Conservation (phyloP, 2,113 vertebrate species). For the Pholis gunnellus region DNA sequence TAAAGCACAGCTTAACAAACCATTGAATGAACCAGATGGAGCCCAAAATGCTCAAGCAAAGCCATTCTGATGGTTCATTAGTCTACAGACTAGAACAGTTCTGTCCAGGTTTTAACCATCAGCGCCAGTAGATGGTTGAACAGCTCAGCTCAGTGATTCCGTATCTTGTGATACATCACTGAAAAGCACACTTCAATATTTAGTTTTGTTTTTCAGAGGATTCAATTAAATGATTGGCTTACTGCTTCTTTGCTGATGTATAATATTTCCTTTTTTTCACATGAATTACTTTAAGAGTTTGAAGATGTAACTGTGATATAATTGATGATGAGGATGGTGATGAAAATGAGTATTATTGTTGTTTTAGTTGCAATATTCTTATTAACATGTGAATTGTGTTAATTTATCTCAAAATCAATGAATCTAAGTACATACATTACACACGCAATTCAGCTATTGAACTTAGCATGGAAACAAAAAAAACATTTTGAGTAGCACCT, state of each 20-base stretch:
- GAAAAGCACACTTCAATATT: not conserved
- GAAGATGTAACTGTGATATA: not conserved
- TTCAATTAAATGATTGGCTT: not conserved
- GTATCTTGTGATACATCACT: constrained; percentile 16
- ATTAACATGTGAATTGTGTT: not conserved
- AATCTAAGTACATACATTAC: not conserved
- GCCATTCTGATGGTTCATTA: constrained; percentile 59
- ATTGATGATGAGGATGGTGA: not conserved
- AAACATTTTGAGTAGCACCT: not conserved
- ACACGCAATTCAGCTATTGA: not conserved
- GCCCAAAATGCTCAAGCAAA: constrained; percentile 51
- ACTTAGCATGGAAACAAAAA: too few species aligned
- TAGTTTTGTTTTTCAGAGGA: not conserved
- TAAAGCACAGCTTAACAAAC: constrained; percentile 45
- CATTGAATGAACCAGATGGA: constrained; percentile 45
- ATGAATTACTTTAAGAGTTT: not conserved
- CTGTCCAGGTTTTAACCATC: constrained; percentile 23
- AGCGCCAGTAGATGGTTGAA: constrained; percentile 15
- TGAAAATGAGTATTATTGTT: constrained; percentile 11
- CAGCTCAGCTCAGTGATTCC: constrained; percentile 18
- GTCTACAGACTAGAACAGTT: constrained; percentile 39
- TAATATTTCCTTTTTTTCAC: not conserved
- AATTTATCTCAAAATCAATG: not conserved
- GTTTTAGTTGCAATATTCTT: not conserved
- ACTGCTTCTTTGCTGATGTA: not conserved